Percentiles rank a stretch among this genome's conserved stretches.
Evolutionary conservation across 2,797 vertebrate genomes (phyloP).

Genomic region (Peromyscus melanophrys): DNA sequence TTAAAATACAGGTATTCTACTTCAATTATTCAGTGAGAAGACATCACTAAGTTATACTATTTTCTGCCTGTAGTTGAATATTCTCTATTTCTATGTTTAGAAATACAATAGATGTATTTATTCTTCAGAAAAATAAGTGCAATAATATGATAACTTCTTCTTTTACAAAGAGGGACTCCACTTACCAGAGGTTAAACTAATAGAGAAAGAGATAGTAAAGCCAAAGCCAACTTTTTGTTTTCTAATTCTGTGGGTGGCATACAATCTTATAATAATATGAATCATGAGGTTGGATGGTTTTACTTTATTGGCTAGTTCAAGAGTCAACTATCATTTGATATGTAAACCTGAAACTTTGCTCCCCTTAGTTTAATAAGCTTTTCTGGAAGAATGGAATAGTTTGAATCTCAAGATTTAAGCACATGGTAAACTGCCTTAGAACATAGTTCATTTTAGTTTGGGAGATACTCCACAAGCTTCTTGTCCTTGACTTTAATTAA

Average conservation of each 20-base stretch:
- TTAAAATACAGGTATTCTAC: not conserved
- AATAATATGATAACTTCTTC: not conserved
- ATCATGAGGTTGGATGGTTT: not conserved
- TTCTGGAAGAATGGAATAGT: not conserved
- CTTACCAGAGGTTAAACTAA: not conserved
- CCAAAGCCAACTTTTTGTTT: not conserved
- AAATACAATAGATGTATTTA: not conserved
- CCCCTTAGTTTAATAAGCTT: not conserved
- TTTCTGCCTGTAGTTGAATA: not conserved
- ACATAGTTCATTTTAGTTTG: not conserved
- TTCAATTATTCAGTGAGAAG: not conserved
- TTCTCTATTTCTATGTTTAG: not conserved
- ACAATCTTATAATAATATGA: not conserved
- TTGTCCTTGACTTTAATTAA: slow-evolving; percentile 16
- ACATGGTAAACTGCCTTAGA: not conserved
- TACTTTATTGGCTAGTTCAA: not conserved
- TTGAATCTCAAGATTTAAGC: slow-evolving; percentile 31
- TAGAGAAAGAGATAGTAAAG: not conserved
- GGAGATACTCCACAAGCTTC: not conserved
- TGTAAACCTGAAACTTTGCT: not conserved
- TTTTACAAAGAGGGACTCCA: not conserved
- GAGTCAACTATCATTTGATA: not conserved
- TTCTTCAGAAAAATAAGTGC: not conserved
- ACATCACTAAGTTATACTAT: not conserved
- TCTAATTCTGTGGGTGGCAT: not conserved